A percentile compares a stretch with the other conserved stretches of the same genome.
These are phyloP conservation scores for Sebastes minor DNA, from an alignment of 2,797 vertebrate genomes.

Conservation along the genomic window DNA sequence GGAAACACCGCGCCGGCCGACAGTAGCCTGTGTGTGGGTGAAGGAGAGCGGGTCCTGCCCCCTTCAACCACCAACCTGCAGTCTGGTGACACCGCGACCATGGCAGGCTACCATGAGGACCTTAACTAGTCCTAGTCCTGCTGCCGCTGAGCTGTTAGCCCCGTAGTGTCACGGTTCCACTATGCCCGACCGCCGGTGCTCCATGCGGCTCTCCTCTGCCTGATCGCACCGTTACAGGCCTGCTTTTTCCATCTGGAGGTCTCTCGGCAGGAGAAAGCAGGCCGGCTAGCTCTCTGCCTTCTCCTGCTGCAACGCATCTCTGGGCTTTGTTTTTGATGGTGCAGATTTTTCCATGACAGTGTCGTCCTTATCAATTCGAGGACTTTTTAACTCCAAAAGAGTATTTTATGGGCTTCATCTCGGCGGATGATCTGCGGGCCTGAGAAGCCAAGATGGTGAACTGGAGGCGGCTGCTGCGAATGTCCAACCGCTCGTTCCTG, in stretches of 20 bases:
- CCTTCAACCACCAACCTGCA: not conserved
- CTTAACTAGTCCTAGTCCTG: constrained; percentile 7
- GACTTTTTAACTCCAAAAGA: constrained; percentile 49
- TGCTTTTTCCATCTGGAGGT: constrained; percentile 75
- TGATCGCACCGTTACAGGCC: constrained; percentile 59
- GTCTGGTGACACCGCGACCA: constrained; percentile 20
- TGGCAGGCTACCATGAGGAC: constrained; percentile 28
- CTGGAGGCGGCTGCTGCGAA: constrained; percentile 88
- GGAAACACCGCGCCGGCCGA: constrained; percentile 38
- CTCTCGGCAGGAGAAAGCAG: constrained; percentile 68
- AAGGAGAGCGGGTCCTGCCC: constrained; percentile 46
- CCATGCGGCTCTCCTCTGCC: constrained; percentile 44
- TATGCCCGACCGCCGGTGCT: constrained; percentile 58
- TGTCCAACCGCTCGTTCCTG: constrained; percentile 93
- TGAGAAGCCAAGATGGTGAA: constrained; percentile 85
- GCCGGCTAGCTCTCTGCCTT: constrained; percentile 58
- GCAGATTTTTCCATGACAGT: constrained; percentile 43
- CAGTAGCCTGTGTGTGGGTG: constrained; percentile 43
- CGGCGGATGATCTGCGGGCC: constrained; percentile 57
- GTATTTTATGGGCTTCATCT: constrained; percentile 79
- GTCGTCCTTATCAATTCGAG: constrained; percentile 14
- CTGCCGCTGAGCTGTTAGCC: not conserved
- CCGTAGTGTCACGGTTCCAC: constrained; percentile 18
- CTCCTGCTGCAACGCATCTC: constrained; percentile 35
- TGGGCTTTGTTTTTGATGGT: constrained; percentile 41